Conservation (phyloP, 2,888 invertebrate genomes). For the Aelia acuminata region DNA sequence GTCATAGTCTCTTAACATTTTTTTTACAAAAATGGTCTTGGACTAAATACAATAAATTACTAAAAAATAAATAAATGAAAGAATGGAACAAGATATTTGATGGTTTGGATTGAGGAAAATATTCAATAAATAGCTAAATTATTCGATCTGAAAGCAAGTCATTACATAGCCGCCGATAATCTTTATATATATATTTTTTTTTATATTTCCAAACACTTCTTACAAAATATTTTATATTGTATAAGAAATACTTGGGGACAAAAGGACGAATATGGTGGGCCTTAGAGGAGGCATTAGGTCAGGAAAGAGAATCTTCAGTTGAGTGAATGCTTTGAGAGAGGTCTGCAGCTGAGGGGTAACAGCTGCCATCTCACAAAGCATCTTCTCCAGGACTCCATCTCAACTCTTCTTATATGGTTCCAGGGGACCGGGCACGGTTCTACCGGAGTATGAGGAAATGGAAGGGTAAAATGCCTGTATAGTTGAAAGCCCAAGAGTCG, state of each 20-base stretch:
- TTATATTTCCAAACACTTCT: no score
- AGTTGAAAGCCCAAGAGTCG: not conserved
- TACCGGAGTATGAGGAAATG: not conserved
- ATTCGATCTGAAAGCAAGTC: no score
- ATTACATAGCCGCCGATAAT: no score
- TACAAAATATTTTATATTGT: not conserved
- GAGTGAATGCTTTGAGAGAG: not conserved
- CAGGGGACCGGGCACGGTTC: not conserved
- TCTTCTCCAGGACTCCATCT: not conserved
- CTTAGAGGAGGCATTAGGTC: not conserved
- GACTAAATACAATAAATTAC: no score
- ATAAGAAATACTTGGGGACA: not conserved
- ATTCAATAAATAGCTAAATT: no score
- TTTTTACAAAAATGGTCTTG: no score
- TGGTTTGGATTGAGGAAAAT: no score
- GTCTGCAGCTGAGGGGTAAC: not conserved
- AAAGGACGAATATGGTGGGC: not conserved
- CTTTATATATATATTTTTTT: no score
- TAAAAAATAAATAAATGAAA: no score
- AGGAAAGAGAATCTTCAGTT: not conserved
- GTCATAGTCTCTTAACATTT: no score
- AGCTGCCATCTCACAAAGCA: not conserved
- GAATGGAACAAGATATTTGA: no score
- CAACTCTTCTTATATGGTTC: not conserved
- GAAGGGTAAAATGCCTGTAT: not conserved